Percentiles rank a stretch among this genome's conserved stretches.
Evolutionary conservation across 2,888 invertebrate genomes (phyloP).

Genomic region (Pseudoips prasinana): DNA sequence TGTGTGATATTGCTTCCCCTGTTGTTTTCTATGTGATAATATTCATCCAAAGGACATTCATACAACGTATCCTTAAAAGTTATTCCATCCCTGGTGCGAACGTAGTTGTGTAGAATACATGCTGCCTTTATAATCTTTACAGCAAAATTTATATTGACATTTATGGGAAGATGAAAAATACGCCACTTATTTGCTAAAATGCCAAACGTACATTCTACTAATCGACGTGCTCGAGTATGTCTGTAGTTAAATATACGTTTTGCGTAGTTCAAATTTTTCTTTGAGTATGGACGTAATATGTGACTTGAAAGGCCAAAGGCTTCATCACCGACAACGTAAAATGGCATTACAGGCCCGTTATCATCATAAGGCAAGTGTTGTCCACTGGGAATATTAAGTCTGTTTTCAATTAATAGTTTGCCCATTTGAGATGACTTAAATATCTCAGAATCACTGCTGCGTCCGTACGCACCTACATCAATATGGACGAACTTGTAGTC

Average conservation of each 20-base stretch:
- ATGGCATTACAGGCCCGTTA: neutral
- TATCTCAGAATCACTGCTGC: conserved; percentile 31
- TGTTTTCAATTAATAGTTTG: too few species aligned
- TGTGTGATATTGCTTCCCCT: too few species aligned
- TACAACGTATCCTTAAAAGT: too few species aligned
- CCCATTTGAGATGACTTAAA: conserved; percentile 1
- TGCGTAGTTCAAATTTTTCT: neutral
- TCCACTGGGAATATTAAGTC: neutral
- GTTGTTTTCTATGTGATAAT: too few species aligned
- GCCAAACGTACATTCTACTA: neutral
- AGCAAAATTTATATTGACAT: neutral
- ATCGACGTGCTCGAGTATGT: neutral
- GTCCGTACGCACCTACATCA: conserved; percentile 24
- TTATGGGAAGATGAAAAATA: neutral
- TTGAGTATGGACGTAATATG: neutral
- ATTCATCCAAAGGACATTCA: too few species aligned
- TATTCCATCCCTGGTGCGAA: neutral
- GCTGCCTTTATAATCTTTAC: neutral
- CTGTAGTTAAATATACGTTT: neutral
- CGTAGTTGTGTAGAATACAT: neutral
- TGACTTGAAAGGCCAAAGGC: neutral
- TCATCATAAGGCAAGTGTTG: neutral
- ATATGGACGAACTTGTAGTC: too few species aligned
- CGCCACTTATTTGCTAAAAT: neutral
- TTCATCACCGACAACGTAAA: neutral